Conservation (phyloP, 2,113 vertebrate genomes). For the Sceloporus undulatus region DNA sequence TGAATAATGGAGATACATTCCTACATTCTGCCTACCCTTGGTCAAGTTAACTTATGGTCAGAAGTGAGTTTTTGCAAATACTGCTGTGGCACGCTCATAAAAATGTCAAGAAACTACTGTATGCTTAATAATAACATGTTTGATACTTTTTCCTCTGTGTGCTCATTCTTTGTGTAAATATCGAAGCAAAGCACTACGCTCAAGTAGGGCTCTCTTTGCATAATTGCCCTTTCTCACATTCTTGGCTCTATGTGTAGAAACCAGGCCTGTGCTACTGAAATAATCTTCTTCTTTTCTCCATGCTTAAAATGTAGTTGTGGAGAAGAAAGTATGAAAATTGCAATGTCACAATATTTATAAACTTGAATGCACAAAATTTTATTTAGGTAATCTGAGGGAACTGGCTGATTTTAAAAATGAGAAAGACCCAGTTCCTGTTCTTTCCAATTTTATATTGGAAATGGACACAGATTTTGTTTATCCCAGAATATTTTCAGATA, state of each 20-base stretch:
- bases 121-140: background rate
- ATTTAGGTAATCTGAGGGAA: too few relatives aligned
- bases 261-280: background rate
- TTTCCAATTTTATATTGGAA: too few relatives aligned
- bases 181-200: background rate
- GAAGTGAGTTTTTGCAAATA: too few relatives aligned
- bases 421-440: too few relatives aligned
- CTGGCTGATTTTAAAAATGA: too few relatives aligned
- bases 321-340: background rate
- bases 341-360: background rate
- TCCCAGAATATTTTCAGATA: too few relatives aligned
- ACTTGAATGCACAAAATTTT: too few relatives aligned
- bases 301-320: background rate
- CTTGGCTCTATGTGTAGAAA: background rate
- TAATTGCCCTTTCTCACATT: background rate
- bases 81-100: background rate
- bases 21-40: too few relatives aligned
- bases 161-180: background rate
- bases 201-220: too few relatives aligned
- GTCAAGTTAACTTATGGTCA: too few relatives aligned
- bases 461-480: too few relatives aligned
- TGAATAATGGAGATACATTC: too few relatives aligned
- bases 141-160: background rate
- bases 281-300: background rate
- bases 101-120: background rate